These are phyloP conservation scores for Cyrtodaria siliqua DNA, from an alignment of 2,888 invertebrate genomes.

Conservation along the genomic window DNA sequence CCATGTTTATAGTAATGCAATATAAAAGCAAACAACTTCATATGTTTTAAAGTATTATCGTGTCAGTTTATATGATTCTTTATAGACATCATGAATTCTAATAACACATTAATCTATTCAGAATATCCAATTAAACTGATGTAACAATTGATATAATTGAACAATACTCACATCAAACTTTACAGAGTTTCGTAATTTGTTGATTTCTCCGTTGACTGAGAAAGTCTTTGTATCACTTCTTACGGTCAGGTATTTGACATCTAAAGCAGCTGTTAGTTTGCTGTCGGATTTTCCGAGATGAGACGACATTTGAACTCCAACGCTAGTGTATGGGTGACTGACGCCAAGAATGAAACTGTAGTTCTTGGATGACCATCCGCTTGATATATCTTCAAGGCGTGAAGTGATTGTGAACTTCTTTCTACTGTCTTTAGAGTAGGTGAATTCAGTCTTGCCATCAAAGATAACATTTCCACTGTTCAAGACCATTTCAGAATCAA, in stretches of 20 bases:
- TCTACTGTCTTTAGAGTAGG: slow-evolving; percentile 69
- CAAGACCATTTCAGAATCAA: slow-evolving; percentile 71
- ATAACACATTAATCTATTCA: no score
- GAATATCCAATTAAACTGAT: no score
- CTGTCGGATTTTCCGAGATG: slow-evolving; percentile 63
- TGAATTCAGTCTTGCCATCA: slow-evolving; percentile 73
- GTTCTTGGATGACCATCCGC: slow-evolving; percentile 59
- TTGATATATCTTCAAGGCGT: slow-evolving; percentile 69
- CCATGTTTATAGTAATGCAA: no score
- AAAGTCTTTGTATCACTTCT: slow-evolving; percentile 64
- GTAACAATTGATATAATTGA: no score
- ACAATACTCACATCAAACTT: slow-evolving; percentile 66
- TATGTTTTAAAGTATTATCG: no score
- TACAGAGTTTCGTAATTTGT: slow-evolving; percentile 62
- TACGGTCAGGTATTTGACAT: slow-evolving; percentile 71
- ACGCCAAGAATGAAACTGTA: slow-evolving; percentile 70
- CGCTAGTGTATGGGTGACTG: slow-evolving; percentile 73
- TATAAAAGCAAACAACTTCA: no score
- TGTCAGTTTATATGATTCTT: no score
- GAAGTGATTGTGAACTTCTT: slow-evolving; percentile 72
- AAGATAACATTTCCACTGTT: slow-evolving; percentile 68
- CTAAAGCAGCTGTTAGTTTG: slow-evolving; percentile 61
- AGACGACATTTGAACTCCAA: slow-evolving; percentile 71
- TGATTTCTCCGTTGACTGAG: slow-evolving; percentile 67
- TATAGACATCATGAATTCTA: no score